A percentile compares a stretch with the other conserved stretches of the same genome.
These are phyloP conservation scores for Trichomycterus rosablanca DNA, from an alignment of 2,113 vertebrate species.

Conservation along the genomic window DNA sequence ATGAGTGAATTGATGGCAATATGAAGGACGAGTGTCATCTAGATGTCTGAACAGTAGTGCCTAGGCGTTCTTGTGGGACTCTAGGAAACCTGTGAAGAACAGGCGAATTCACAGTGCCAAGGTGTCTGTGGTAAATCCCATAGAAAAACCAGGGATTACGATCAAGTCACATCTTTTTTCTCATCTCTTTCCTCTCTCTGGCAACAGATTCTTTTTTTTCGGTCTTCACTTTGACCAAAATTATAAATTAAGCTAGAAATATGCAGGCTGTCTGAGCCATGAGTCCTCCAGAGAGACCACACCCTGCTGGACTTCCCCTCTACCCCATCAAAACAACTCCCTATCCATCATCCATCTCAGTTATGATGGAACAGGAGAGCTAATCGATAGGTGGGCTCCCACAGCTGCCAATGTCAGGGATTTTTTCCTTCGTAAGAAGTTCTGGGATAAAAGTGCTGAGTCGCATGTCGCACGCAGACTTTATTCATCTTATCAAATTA, in stretches of 20 bases:
- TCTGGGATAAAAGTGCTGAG: slow-evolving; percentile 57
- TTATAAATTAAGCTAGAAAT: not conserved
- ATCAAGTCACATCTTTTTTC: slow-evolving; percentile 14
- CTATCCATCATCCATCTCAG: slow-evolving; percentile 40
- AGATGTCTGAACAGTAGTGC: slow-evolving; percentile 13
- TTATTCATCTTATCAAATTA: slow-evolving; percentile 61
- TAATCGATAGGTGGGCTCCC: slow-evolving; percentile 56
- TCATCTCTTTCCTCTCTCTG: too few species aligned
- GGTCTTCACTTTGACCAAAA: not conserved
- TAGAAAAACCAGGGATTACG: slow-evolving; percentile 6
- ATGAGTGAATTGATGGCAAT: slow-evolving; percentile 21
- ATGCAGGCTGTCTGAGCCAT: slow-evolving; percentile 1
- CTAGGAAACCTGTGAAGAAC: slow-evolving; percentile 23
- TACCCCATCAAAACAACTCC: slow-evolving; percentile 41
- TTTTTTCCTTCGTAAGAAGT: slow-evolving; percentile 53
- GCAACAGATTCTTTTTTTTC: not conserved
- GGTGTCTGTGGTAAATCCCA: slow-evolving; percentile 16
- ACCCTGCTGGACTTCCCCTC: slow-evolving; percentile 22
- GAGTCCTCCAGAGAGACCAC: slow-evolving; percentile 19
- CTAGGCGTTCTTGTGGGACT: slow-evolving; percentile 35
- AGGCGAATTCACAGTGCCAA: slow-evolving; percentile 27
- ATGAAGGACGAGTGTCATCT: slow-evolving; percentile 17
- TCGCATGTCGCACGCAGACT: slow-evolving; percentile 46
- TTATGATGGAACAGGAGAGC: slow-evolving; percentile 49
- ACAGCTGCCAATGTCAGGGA: slow-evolving; percentile 58